A percentile compares a stretch with the other conserved stretches of the same genome.
phyloP scores from a whole-genome alignment of 2,113 vertebrate genomes.

The Irena cyanogastra region DNA sequence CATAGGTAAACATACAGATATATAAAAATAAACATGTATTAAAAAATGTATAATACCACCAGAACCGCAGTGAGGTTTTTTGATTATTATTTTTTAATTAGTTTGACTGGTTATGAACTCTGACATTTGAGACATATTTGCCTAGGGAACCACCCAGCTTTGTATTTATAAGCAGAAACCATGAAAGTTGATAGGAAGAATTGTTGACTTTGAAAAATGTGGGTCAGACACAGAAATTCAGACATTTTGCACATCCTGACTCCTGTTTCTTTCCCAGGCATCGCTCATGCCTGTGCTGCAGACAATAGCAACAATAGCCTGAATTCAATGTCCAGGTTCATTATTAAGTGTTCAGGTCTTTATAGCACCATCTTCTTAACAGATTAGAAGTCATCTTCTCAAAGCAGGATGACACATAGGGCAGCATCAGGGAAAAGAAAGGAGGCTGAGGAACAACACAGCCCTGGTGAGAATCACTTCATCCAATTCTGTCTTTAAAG shows the following conservation, averaged over 20 bases:
- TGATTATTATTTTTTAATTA: background rate
- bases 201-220: constrained; percentile 45
- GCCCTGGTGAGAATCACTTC: constrained; percentile 34
- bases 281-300: background rate
- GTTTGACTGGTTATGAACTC: background rate
- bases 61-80: fast-evolving
- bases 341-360: constrained; percentile 47
- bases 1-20: too few species aligned
- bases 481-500: constrained; percentile 45
- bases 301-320: constrained; percentile 41
- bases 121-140: background rate
- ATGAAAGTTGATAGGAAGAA: background rate
- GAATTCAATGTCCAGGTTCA: constrained; percentile 37
- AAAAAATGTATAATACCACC: background rate
- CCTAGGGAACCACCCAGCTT: background rate
- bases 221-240: constrained; percentile 38
- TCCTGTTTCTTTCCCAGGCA: background rate
- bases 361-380: constrained; percentile 27
- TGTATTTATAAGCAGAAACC: background rate
- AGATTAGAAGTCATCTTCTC: constrained; percentile 54
- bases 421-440: constrained; percentile 40
- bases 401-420: constrained; percentile 43
- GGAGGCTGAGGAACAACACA: constrained; percentile 26
- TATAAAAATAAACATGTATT: background rate
- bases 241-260: background rate